Evolutionary conservation across 2,797 vertebrate genomes (phyloP).

Genomic region (Hypotaenidia okinawae): DNA sequence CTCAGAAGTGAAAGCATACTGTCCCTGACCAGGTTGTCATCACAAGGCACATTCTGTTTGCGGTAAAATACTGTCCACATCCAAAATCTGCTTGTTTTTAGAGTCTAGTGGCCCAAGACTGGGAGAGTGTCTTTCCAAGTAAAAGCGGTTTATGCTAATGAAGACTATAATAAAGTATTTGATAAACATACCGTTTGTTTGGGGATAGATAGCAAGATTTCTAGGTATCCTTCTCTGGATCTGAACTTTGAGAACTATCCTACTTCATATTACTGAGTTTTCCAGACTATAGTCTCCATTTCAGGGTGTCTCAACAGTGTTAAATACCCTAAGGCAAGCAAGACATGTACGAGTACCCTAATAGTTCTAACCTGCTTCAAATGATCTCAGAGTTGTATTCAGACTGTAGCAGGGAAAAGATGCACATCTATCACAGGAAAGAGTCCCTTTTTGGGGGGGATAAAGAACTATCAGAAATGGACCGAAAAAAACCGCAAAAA

Average conservation of each 20-base stretch:
- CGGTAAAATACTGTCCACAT: background rate
- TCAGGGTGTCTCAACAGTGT: background rate
- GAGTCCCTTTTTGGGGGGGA: background rate
- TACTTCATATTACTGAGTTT: background rate
- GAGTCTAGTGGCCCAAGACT: background rate
- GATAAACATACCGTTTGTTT: background rate
- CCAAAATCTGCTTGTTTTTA: background rate
- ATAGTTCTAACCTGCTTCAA: background rate
- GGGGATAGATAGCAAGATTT: background rate
- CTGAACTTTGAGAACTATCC: background rate
- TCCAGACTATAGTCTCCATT: background rate
- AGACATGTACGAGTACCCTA: background rate
- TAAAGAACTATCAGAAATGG: background rate
- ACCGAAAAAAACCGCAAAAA: background rate
- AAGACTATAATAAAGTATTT: background rate
- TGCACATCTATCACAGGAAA: background rate
- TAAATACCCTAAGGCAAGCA: background rate
- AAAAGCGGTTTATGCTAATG: background rate
- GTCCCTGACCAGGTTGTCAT: background rate
- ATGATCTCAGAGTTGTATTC: background rate
- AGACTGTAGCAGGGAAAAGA: background rate
- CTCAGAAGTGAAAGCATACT: background rate
- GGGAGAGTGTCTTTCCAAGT: background rate
- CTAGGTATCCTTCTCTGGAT: background rate
- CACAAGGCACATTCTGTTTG: background rate